Base-by-base conservation (phyloP, 1,140 invertebrate species). In the Stegodyphus dumicola region DNA sequence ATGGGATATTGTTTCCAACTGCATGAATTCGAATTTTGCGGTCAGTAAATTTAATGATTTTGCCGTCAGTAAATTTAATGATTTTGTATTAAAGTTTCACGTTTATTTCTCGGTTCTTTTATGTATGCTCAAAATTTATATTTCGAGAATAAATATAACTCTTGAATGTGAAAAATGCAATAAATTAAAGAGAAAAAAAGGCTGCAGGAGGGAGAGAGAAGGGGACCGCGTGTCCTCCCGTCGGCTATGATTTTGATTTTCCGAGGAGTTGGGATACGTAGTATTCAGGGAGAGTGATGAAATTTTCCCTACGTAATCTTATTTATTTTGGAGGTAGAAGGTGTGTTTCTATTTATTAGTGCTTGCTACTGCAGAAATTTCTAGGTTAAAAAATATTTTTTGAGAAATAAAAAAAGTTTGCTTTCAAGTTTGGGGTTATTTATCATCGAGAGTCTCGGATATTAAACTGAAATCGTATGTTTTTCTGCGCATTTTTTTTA, bases 291-390 rank as follows among this genome's bases (percentile, higher is more conserved):
- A 52, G 11, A 73, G 70, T 52, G 70, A 73, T 73, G 70, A 73
- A 73, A 73, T 73, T 70, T 52, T 49, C 53, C 70, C 17, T 52
- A 49, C 51, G 53, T 73, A 73, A 73, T 73, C 70, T 49, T 52
- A 52, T 73, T 73, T 73, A 73, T 73, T 73, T 73, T 73, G 53
- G 70, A 73, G 15, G 51, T 73, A 52, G 51, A 73, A 73, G 70
- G 70, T 53, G 70, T 73, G 51, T 33, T 52, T 52, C 18, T 52
- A 52, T 73, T 73, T 73, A 73, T 73, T 73, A 73, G 49, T 73
- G 70, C 70, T 73, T 52, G 49, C 49, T 52, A 51, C n/a, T 52
- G 70, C 13, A 52, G 33, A 33, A 33, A 33, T 33, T 33, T 33
- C 33, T 33, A 33, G 33, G 33, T 33, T 33, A 33, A 33, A 33